Evolutionary conservation across 2,113 vertebrate species (phyloP).

Genomic region (Apistogramma diplotaenia): DNA sequence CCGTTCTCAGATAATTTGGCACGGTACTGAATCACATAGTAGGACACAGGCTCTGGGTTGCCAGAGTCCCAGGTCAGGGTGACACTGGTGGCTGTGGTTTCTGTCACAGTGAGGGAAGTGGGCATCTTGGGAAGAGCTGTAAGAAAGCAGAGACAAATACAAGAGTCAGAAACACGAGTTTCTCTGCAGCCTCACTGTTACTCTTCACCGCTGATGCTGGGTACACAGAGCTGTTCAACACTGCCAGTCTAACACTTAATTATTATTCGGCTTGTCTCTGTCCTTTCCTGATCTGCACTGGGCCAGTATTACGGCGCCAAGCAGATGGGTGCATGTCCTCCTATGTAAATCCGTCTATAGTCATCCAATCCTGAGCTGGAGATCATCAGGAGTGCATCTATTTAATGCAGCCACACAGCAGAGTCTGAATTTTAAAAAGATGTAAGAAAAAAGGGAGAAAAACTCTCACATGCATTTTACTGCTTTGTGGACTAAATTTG

Average conservation of each 20-base stretch:
- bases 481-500: background rate
- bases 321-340: background rate
- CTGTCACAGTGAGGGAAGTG: conserved; percentile 87
- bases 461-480: background rate
- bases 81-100: conserved; percentile 97
- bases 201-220: background rate
- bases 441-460: background rate
- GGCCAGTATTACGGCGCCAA: background rate
- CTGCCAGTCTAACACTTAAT: background rate
- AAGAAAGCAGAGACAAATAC: background rate
- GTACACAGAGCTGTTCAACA: background rate
- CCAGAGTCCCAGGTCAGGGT: conserved; percentile 97
- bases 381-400: background rate
- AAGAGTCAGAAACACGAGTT: background rate
- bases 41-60: conserved; percentile 90
- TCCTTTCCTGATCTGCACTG: background rate
- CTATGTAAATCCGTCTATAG: background rate
- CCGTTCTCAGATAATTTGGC: conserved; percentile 77
- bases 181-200: background rate
- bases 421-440: background rate
- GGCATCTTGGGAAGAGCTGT: conserved; percentile 92
- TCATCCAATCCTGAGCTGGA: background rate
- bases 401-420: background rate
- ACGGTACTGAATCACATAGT: conserved; percentile 95
- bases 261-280: background rate